Evolutionary conservation across 2,888 invertebrate species (phyloP).

Genomic region (Lepidonotus clava): DNA sequence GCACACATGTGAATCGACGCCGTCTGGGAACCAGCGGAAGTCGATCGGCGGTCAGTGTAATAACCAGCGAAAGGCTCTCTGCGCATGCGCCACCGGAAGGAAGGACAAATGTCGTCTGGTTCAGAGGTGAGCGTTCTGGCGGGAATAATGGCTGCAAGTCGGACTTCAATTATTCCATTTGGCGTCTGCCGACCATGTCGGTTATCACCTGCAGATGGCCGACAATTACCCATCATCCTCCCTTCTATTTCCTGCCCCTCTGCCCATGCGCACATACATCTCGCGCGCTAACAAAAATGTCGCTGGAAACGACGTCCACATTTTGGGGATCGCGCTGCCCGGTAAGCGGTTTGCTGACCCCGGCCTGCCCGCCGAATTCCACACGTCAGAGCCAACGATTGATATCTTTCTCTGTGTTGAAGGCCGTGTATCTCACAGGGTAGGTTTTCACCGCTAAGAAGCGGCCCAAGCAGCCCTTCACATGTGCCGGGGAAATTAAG

Average conservation of each 20-base stretch:
- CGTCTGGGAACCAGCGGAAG: too few relatives aligned
- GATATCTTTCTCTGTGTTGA: slow-evolving; percentile 32
- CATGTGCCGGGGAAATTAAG: not conserved
- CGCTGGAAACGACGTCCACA: slow-evolving; percentile 14
- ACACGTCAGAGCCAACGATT: slow-evolving; percentile 13
- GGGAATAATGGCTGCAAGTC: slow-evolving; percentile 32
- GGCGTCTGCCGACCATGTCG: not conserved
- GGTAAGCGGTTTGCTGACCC: slow-evolving; percentile 29
- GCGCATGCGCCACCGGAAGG: not conserved
- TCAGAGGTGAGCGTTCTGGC: slow-evolving; percentile 20
- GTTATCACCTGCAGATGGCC: slow-evolving; percentile 36
- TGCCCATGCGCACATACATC: slow-evolving; percentile 15
- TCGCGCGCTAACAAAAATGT: slow-evolving; percentile 3
- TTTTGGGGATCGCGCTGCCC: not conserved
- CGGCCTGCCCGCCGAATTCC: not conserved
- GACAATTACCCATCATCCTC: slow-evolving; percentile 21
- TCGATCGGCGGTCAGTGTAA: not conserved
- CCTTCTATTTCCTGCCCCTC: too few relatives aligned
- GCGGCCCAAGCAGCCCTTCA: not conserved
- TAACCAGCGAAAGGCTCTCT: not conserved
- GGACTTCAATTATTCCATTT: slow-evolving; percentile 50
- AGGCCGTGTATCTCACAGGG: not conserved
- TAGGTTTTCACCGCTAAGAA: not conserved
- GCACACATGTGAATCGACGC: slow-evolving; percentile 16
- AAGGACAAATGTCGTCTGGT: slow-evolving; percentile 30